These are phyloP conservation scores for Gymnobelideus leadbeateri DNA, from an alignment of 2,113 vertebrate genomes.

Conservation along the genomic window DNA sequence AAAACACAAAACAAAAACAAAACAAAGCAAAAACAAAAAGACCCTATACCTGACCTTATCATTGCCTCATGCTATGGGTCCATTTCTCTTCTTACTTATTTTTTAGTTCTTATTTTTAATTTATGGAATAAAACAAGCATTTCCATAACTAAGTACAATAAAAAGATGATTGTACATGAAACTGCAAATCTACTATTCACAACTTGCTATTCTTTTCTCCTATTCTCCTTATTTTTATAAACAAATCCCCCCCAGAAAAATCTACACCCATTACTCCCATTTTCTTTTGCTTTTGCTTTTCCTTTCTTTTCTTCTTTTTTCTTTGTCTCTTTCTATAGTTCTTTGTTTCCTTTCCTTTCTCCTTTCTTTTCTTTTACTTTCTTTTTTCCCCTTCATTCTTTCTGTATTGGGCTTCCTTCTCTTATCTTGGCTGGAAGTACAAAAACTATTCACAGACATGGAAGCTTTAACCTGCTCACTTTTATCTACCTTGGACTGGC, in stretches of 20 bases:
- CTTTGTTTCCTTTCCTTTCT: neutral
- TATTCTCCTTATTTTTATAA: no score
- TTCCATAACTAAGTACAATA: no score
- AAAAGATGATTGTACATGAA: no score
- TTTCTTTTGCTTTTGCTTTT: neutral
- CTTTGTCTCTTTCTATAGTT: neutral
- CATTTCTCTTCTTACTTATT: neutral
- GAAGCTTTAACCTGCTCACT: neutral
- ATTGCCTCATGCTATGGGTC: no score
- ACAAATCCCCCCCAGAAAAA: no score
- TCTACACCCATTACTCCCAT: neutral
- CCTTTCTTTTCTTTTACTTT: no score
- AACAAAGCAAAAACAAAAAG: no score
- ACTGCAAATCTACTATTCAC: no score
- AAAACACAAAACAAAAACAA: no score
- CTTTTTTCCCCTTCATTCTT: neutral
- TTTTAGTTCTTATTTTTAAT: no score
- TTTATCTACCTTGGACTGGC: neutral
- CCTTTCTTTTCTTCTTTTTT: neutral
- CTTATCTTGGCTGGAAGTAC: neutral
- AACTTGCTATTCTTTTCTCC: no score
- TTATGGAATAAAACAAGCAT: no score
- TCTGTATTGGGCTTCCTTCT: neutral
- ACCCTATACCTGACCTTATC: neutral
- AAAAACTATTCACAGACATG: neutral